Conservation (phyloP, 2,113 vertebrate species). For the Macrotis lagotis region DNA sequence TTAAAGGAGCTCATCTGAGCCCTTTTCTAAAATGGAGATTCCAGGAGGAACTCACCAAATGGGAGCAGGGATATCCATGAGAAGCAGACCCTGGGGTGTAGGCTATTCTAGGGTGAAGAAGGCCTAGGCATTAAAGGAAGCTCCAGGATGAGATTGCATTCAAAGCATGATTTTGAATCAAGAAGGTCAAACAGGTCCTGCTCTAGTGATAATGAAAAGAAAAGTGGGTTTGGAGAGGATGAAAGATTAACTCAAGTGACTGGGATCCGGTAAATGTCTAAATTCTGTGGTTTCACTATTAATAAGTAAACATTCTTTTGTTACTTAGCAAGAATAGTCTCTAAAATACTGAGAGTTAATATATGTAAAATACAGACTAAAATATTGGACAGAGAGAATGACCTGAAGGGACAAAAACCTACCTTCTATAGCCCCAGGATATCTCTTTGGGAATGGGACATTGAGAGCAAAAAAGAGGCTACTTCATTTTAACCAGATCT, state of each 20-base stretch:
- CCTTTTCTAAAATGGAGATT: too few relatives aligned
- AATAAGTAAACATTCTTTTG: neutral
- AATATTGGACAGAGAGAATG: neutral
- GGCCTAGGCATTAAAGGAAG: too few relatives aligned
- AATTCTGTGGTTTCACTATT: neutral
- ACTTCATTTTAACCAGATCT: neutral
- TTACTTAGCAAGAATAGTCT: neutral
- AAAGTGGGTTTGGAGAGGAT: neutral
- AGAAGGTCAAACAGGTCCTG: neutral
- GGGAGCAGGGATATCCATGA: too few relatives aligned
- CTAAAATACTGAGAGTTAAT: neutral
- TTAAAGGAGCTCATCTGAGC: too few relatives aligned
- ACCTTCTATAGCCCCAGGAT: neutral
- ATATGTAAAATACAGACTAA: neutral
- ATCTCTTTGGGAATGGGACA: neutral
- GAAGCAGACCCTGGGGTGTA: too few relatives aligned
- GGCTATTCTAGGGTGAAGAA: too few relatives aligned
- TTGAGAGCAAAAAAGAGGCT: neutral
- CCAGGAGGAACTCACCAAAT: too few relatives aligned
- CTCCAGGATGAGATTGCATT: neutral
- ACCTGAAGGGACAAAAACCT: neutral
- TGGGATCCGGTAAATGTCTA: neutral
- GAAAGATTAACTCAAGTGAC: neutral
- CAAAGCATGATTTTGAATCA: neutral
- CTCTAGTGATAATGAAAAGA: neutral